Evolutionary conservation across 2,888 invertebrate genomes (phyloP), one percentile per base, ranked within the genome.

Genomic region (Lithodes maja): DNA sequence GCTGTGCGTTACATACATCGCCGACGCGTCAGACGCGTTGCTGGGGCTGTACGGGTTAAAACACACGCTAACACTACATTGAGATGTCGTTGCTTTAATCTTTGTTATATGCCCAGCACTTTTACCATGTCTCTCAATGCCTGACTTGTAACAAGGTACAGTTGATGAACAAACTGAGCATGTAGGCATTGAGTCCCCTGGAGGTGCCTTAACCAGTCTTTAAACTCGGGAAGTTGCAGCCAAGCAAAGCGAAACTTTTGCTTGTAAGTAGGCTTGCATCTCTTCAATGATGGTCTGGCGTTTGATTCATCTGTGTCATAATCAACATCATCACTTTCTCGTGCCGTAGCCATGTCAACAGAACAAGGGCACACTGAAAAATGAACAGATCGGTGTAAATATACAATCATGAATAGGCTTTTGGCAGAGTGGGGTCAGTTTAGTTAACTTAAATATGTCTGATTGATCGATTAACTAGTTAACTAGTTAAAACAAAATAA

Each of bases 121-220:
- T 68, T 81, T 81, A 0, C 55, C 80, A 80, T 81, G 81, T 68
- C n/a, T 81, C 68, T 55, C 81, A 81, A 68, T 81, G n/a, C 81
- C 81, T 55, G 80, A 61, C 61, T 55, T 54, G n/a, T n/a, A 61
- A 68, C 81, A 81, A 55, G 55, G 55, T 49, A 81, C 55, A 49
- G 15, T n/a, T 81, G 81, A n/a, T 17, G 50, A 78, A 78, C 78
- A 78, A 78, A 78, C 78, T 78, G 78, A 78, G 52, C 78, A 77
- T 78, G 9, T 50, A 12, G 50, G 50, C 53, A 7, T 61, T 78
- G 78, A 78, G 12, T 78, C 52, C 53, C 78, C 52, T 52, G 50
- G 1, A 12, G 78, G 52, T 78, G 78, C 78, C 78, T 78, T 78
- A 49, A 53, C 50, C 78, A 50, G 33, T 52, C 50, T 78, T 78